phyloP scores from a whole-genome alignment of 2,888 invertebrate genomes.

The Gibbula magus region DNA sequence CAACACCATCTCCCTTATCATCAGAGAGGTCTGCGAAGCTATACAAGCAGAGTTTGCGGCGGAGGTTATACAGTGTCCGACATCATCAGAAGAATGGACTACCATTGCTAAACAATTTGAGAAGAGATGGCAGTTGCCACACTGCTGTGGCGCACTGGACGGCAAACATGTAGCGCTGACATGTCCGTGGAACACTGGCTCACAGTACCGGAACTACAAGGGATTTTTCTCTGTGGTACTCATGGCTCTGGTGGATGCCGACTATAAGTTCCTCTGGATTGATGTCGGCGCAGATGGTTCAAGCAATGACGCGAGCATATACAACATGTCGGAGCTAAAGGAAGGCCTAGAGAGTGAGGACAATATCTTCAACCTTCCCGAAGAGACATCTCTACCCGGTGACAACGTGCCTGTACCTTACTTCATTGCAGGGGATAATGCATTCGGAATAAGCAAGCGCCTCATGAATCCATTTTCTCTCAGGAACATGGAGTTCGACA shows the following conservation, averaged over 20 bases:
- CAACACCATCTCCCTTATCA: conserved; percentile 27
- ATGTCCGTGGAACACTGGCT: conserved; percentile 19
- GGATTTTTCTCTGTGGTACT: conserved; percentile 24
- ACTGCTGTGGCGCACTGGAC: conserved; percentile 31
- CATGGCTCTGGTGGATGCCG: conserved; percentile 39
- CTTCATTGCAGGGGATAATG: conserved; percentile 36
- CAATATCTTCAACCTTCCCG: conserved; percentile 17
- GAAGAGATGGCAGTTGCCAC: conserved; percentile 27
- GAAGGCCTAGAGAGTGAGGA: conserved; percentile 26
- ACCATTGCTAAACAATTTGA: conserved; percentile 30
- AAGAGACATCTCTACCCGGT: conserved; percentile 35
- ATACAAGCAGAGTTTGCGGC: conserved; percentile 39
- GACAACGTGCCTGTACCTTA: conserved; percentile 32
- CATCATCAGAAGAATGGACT: conserved; percentile 32
- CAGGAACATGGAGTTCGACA: conserved; percentile 24
- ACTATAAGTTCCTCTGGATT: conserved; percentile 46
- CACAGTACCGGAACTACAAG: too few species aligned
- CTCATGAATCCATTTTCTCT: conserved; percentile 30
- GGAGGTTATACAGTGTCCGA: conserved; percentile 37
- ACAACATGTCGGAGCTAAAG: conserved; percentile 35
- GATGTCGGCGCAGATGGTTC: conserved; percentile 42
- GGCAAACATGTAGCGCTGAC: conserved; percentile 33
- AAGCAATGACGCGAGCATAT: too few species aligned
- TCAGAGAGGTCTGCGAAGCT: conserved; percentile 45
- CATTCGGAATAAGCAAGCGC: conserved; percentile 29